Conservation (phyloP, 2,113 vertebrate species). For the Nesoenas mayeri region DNA sequence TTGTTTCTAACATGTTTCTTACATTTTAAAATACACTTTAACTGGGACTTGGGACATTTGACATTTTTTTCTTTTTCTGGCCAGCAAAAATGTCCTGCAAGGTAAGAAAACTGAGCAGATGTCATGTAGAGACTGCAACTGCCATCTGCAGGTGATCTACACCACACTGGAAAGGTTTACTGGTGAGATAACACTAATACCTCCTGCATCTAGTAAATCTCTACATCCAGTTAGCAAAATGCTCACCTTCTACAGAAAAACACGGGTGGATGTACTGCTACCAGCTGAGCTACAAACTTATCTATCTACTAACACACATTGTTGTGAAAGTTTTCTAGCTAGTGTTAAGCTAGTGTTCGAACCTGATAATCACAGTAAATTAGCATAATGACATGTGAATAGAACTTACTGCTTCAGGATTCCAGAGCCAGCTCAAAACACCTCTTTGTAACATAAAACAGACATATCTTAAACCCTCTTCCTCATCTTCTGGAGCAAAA, state of each 20-base stretch:
- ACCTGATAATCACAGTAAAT: background rate
- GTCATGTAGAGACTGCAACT: background rate
- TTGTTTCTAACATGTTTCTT: background rate
- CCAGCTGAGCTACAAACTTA: background rate
- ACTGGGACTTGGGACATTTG: background rate
- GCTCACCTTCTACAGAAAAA: background rate
- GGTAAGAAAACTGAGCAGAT: background rate
- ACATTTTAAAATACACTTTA: background rate
- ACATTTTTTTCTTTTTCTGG: background rate
- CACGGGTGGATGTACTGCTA: background rate
- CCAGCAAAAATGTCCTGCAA: background rate
- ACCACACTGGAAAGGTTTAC: background rate
- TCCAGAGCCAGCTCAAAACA: background rate
- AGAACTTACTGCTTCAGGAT: background rate
- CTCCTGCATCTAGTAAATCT: background rate
- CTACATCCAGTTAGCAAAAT: background rate
- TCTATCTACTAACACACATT: background rate
- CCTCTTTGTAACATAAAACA: background rate
- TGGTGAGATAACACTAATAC: background rate
- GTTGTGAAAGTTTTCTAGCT: background rate
- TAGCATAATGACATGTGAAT: background rate
- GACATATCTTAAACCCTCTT: background rate
- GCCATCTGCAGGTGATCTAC: background rate
- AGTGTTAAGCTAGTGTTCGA: background rate
- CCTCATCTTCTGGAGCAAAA: background rate